phyloP scores from a whole-genome alignment of 1,140 invertebrate species.

The Kradibia gibbosae region DNA sequence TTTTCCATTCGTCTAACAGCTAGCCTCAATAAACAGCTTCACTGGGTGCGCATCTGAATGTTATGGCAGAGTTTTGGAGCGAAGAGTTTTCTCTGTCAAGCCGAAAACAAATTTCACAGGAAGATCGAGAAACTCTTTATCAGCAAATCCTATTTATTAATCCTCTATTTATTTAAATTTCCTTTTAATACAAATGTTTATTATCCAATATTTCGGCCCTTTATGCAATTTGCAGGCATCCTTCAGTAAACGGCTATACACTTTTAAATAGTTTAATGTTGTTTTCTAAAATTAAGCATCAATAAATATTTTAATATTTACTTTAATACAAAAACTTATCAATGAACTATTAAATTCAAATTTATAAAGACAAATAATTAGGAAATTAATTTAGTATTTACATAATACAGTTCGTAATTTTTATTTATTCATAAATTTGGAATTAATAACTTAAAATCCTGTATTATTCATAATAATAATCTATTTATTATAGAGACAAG shows the following conservation, averaged over 20 bases:
- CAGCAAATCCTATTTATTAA: constrained; percentile 46
- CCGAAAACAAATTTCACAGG: constrained; percentile 44
- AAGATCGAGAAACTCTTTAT: constrained; percentile 42
- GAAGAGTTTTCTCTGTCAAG: constrained; percentile 38
- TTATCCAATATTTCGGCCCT: neutral
- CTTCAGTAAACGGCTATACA: neutral
- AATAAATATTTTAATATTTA: neutral
- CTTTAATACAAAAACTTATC: neutral
- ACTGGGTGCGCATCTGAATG: neutral
- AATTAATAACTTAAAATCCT: too few species aligned
- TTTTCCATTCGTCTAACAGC: neutral
- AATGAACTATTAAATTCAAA: neutral
- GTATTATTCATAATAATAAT: too few species aligned
- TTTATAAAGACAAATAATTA: neutral
- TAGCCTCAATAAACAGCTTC: constrained; percentile 21
- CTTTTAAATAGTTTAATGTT: neutral
- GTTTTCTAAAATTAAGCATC: neutral
- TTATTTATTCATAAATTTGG: too few species aligned
- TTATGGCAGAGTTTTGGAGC: constrained; percentile 25
- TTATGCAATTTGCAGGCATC: neutral
- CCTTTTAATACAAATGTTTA: neutral
- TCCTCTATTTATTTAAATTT: constrained; percentile 32
- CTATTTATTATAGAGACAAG: too few species aligned
- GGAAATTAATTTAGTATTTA: too few species aligned
- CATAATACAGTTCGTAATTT: too few species aligned